Base-by-base conservation (phyloP, 2,797 vertebrate genomes). In the Falco novaeseelandiae region DNA sequence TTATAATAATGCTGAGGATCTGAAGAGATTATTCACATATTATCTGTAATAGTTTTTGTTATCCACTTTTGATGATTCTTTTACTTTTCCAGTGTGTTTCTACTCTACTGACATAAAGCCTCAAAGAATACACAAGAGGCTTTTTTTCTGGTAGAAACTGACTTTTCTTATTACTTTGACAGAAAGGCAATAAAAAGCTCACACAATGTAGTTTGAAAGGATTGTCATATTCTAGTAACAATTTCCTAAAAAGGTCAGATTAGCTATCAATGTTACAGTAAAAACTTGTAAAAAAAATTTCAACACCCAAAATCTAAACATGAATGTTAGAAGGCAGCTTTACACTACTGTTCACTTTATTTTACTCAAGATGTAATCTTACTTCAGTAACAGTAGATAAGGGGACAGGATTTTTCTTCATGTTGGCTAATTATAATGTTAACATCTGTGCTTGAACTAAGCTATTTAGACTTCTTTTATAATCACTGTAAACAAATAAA, bases 71-170 rank as follows among this genome's bases (percentile, higher is more conserved):
- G 13, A 71, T 89, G 26, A 78, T 17, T 83, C 18, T 58, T 78
- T 71, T 82, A 54, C 46, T 97, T 61, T 66, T 94, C 16, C 67
- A 73, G 29, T 66, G 8, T 72, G 57, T 54, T 57, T 96, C 88
- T 89, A 57, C 49, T 94, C 30, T 72, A 81, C 29, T 88, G 69
- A 83, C 34, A 57, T 95, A 93, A 94, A 79, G 32, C 38, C 51
- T 96, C 52, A 82, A 87, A 94, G 83, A 94, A 95, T 83, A 95
- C 66, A 62, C 92, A 3, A 58, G 25, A 74, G 6, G 9, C 36
- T 2, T 34, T 74, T 87, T 73, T 61, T 54, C 32, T 59, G 4
- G 16, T 54, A 77, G 40, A 93, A 94, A 67, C 66, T 79, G 18
- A 32, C 16, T 87, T n/a, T 42, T 78, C n/a, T 70, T 40, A n/a